Base-by-base conservation (phyloP, 2,113 vertebrate genomes). In the Acanthisitta chloris region DNA sequence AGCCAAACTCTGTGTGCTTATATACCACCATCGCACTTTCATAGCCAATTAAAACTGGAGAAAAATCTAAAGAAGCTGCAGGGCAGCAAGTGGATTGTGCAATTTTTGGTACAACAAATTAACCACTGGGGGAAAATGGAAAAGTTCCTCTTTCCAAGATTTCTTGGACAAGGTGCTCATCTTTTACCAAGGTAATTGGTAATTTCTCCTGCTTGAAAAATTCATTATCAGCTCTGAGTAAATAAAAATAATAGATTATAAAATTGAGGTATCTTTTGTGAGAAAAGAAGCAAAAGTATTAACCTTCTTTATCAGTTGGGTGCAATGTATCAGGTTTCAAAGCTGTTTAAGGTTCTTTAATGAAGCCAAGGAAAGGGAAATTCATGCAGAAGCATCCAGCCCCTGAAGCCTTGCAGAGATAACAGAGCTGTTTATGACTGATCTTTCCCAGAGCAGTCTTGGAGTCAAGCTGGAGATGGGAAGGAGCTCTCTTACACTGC, bases 271-370 rank as follows among this genome's bases (percentile, higher is more conserved):
- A 6, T 49, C 51, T 81, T 79, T 33, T 73, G 78, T 90, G 84
- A 84, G 78, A 85, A 94, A 91, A 94, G 23, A 62, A 64, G 48
- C 17, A 34, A 73, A 90, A 91, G 36, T 34, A 86, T 69, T 64
- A 80, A 67, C 61, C 66, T 76, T 52, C 42, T 88, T 91, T 78
- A 58, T 93, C 88, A 88, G 61, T 20, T 69, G 88, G 31, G 51
- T 81, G 70, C 31, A 64, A 59, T 7, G n/a, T 70, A 48, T 94
- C 57, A 1, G 25, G 62, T 95, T 97, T 95, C 94, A 96, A 89
- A 91, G 29, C 73, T 81, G 17, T 62, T 78, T 40, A 77, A 73
- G 62, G 58, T 74, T 76, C 57, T 72, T 55, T 76, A 65, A 62
- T 38, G 62, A 77, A 76, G 82, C n/a, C 67, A 74, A 42, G 33